These are phyloP conservation scores for Atta colombica DNA, from an alignment of 1,140 invertebrate species.

Conservation along the genomic window DNA sequence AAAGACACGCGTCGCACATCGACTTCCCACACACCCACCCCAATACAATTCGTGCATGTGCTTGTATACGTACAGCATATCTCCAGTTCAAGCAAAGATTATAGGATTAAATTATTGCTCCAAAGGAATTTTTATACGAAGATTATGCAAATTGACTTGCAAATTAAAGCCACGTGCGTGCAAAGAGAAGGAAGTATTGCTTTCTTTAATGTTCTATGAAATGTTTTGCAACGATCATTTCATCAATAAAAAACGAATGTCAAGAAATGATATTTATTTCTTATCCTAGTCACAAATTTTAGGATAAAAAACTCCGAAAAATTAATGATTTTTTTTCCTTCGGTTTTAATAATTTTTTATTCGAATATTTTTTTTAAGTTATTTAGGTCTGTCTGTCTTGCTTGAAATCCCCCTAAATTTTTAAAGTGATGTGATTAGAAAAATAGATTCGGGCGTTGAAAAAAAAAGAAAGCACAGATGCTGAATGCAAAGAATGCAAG, in stretches of 20 bases:
- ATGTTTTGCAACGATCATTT: slow-evolving; percentile 18
- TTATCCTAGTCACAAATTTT: neutral
- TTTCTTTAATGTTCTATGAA: neutral
- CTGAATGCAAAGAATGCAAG: too few relatives aligned
- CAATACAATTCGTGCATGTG: slow-evolving; percentile 35
- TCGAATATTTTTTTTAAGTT: too few relatives aligned
- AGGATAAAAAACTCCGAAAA: too few relatives aligned
- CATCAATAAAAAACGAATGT: neutral
- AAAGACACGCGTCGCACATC: slow-evolving; percentile 37
- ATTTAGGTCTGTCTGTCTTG: too few relatives aligned
- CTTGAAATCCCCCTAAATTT: too few relatives aligned
- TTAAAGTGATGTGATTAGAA: too few relatives aligned
- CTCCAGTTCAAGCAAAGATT: neutral
- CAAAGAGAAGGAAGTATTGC: neutral
- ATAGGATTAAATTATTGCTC: slow-evolving; percentile 12
- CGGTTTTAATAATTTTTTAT: too few relatives aligned
- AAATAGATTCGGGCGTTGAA: too few relatives aligned
- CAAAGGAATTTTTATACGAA: slow-evolving; percentile 20
- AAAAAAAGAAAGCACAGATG: too few relatives aligned
- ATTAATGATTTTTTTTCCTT: too few relatives aligned
- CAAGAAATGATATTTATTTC: neutral
- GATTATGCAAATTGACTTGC: slow-evolving; percentile 32
- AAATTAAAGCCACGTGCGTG: neutral
- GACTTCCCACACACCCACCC: neutral
- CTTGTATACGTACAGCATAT: neutral